Evolutionary conservation across 1,140 invertebrate species (phyloP).

Genomic region (Eumaeus atala): DNA sequence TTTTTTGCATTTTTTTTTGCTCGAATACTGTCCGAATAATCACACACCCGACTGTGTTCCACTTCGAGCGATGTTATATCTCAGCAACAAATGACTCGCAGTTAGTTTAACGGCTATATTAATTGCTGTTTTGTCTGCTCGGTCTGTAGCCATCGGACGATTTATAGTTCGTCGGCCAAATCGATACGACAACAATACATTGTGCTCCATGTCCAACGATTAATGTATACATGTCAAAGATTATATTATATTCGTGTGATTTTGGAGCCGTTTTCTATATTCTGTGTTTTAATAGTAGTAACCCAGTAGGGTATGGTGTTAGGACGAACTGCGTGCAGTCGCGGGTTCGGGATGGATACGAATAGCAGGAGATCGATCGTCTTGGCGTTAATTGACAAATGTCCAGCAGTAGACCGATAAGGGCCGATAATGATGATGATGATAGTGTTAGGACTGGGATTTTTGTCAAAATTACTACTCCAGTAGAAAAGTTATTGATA

Average conservation of each 20-base stretch:
- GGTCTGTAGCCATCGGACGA: conserved; percentile 30
- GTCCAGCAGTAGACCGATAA: too few species aligned
- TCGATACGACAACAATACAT: conserved; percentile 23
- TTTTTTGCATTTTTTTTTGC: neutral
- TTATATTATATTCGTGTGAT: neutral
- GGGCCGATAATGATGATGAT: too few species aligned
- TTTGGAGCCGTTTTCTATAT: too few species aligned
- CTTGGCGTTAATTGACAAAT: too few species aligned
- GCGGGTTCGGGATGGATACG: too few species aligned
- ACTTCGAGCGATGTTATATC: conserved; percentile 36
- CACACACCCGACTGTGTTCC: conserved; percentile 10
- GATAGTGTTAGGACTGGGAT: too few species aligned
- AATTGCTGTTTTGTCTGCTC: conserved; percentile 59
- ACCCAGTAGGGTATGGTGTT: too few species aligned
- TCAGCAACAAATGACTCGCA: conserved; percentile 42
- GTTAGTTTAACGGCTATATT: conserved; percentile 55
- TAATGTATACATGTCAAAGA: conserved; percentile 9
- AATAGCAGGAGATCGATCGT: too few species aligned
- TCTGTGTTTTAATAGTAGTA: too few species aligned
- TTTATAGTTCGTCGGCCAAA: conserved; percentile 35
- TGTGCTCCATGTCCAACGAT: conserved; percentile 13
- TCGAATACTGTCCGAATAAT: conserved; percentile 4
- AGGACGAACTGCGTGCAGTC: too few species aligned
- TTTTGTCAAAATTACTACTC: too few species aligned
- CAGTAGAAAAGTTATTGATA: too few species aligned